phyloP scores from a whole-genome alignment of 2,888 invertebrate species.

The Eristalinus sepulchralis region DNA sequence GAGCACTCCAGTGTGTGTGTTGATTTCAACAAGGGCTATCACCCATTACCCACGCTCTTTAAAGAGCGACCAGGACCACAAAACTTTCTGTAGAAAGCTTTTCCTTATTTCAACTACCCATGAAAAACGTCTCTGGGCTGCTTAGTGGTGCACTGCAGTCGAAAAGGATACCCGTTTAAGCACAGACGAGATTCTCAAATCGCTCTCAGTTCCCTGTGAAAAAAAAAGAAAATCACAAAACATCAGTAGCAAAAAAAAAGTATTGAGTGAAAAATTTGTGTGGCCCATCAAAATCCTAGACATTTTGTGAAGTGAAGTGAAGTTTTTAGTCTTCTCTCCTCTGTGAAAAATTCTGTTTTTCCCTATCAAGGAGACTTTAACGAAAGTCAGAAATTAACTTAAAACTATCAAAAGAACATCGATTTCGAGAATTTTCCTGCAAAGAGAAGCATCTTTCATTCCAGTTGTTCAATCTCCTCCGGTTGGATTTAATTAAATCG shows the following conservation, averaged over 20 bases:
- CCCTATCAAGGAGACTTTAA: conserved; percentile 21
- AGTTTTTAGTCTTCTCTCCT: not conserved
- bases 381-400: conserved; percentile 6
- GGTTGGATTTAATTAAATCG: conserved; percentile 60
- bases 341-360: conserved; percentile 6
- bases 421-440: conserved; percentile 14
- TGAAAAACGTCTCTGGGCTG: conserved; percentile 18
- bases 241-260: not conserved
- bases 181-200: conserved; percentile 17
- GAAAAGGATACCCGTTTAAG: conserved; percentile 54
- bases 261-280: conserved; percentile 6
- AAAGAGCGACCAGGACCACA: not conserved
- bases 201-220: not conserved
- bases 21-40: too few relatives aligned
- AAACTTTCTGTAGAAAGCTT: conserved; percentile 30
- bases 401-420: not conserved
- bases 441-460: conserved; percentile 8
- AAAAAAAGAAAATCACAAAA: not conserved
- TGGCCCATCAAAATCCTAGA: conserved; percentile 12
- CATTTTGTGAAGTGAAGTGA: conserved; percentile 10
- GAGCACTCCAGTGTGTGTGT: too few relatives aligned
- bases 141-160: conserved; percentile 67
- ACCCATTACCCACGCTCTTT: not conserved
- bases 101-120: conserved; percentile 27
- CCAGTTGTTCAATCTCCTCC: conserved; percentile 34